These are phyloP conservation scores for Campylomormyrus tamandua DNA, from an alignment of 2,113 vertebrate genomes.

Conservation along the genomic window DNA sequence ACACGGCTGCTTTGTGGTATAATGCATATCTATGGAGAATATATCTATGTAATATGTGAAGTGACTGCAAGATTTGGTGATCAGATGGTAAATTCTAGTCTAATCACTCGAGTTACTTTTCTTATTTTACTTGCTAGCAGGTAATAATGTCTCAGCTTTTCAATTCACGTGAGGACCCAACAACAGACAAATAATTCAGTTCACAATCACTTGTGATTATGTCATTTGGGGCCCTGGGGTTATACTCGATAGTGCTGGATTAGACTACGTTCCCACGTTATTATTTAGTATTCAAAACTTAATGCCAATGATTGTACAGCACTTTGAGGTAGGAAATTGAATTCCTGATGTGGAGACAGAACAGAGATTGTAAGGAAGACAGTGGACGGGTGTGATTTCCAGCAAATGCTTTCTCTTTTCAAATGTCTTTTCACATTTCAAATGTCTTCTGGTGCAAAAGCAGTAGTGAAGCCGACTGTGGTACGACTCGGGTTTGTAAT, in stretches of 20 bases:
- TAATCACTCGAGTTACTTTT: not conserved
- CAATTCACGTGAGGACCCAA: not conserved
- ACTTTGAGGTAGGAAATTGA: not conserved
- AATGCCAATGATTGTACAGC: not conserved
- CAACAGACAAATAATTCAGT: not conserved
- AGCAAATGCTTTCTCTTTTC: not conserved
- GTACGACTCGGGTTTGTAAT: not conserved
- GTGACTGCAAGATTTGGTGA: not conserved
- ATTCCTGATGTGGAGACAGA: not conserved
- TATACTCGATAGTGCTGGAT: not conserved
- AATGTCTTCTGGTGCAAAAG: not conserved
- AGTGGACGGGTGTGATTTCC: not conserved
- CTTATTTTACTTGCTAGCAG: not conserved
- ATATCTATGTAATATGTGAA: not conserved
- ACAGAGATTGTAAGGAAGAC: not conserved
- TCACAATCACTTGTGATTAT: not conserved
- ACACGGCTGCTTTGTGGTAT: not conserved
- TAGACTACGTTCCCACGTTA: not conserved
- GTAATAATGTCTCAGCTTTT: not conserved
- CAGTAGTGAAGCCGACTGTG: not conserved
- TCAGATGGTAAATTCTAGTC: not conserved
- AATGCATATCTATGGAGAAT: not conserved
- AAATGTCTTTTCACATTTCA: not conserved
- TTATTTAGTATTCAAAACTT: not conserved
- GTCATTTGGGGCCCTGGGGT: not conserved